Conservation (phyloP, 2,888 invertebrate genomes). For the Nezara viridula region DNA sequence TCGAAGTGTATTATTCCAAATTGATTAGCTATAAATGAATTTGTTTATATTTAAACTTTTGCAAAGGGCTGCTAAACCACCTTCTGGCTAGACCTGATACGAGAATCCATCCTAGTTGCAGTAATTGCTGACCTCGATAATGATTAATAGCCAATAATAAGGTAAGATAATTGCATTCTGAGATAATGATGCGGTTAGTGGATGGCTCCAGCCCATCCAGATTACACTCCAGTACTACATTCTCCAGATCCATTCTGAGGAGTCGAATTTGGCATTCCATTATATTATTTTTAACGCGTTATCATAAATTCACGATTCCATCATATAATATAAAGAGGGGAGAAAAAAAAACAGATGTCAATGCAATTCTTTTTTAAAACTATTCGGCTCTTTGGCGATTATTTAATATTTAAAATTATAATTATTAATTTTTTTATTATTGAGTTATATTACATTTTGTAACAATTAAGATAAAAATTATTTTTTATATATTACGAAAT, state of each 20-base stretch:
- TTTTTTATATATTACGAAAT: no score
- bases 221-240: background rate
- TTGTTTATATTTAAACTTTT: no score
- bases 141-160: background rate
- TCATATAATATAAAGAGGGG: background rate
- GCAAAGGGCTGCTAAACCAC: background rate
- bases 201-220: background rate
- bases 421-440: no score
- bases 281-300: background rate
- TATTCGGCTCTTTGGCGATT: no score
- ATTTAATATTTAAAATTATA: no score
- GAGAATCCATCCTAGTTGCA: background rate
- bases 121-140: background rate
- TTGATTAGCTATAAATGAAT: no score
- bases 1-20: no score
- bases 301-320: background rate
- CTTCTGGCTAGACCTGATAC: no score
- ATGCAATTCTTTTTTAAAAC: no score
- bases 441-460: no score
- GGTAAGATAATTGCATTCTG: conserved; percentile 6
- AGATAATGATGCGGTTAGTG: background rate
- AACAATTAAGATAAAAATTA: no score
- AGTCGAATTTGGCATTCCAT: background rate
- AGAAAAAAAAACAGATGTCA: no score
- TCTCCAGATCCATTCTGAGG: background rate